These are phyloP conservation scores for Monodelphis domestica DNA, from an alignment of 2,797 vertebrate species.

Conservation along the genomic window DNA sequence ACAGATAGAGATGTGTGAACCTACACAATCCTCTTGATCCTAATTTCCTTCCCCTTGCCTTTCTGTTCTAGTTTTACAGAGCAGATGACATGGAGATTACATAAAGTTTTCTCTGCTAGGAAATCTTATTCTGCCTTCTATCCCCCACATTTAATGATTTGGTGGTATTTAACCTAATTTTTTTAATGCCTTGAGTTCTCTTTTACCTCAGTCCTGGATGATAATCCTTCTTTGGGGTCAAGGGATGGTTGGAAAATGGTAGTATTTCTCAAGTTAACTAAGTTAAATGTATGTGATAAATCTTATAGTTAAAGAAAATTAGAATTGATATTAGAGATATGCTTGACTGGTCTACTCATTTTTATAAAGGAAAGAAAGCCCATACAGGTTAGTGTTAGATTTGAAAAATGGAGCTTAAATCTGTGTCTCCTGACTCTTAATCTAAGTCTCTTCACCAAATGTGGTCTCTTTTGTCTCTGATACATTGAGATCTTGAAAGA, in stretches of 20 bases:
- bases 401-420: no score
- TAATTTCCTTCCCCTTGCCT: no score
- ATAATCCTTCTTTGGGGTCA: not conserved
- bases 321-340: not conserved
- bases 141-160: no score
- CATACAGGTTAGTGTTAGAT: not conserved
- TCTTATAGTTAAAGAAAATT: not conserved
- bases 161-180: no score
- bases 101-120: not conserved
- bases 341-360: not conserved
- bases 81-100: not conserved
- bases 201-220: not conserved
- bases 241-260: not conserved
- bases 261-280: not conserved
- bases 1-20: no score
- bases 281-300: rapidly evolving
- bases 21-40: no score
- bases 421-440: not conserved
- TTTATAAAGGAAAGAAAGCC: not conserved
- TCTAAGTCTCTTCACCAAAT: not conserved
- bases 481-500: rapidly evolving
- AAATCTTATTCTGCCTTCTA: not conserved
- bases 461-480: not conserved
- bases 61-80: no score
- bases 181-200: rapidly evolving